A percentile compares a stretch with the other conserved stretches of the same genome.
phyloP scores from a whole-genome alignment of 2,113 vertebrate species.

The Platysteira castanea region DNA sequence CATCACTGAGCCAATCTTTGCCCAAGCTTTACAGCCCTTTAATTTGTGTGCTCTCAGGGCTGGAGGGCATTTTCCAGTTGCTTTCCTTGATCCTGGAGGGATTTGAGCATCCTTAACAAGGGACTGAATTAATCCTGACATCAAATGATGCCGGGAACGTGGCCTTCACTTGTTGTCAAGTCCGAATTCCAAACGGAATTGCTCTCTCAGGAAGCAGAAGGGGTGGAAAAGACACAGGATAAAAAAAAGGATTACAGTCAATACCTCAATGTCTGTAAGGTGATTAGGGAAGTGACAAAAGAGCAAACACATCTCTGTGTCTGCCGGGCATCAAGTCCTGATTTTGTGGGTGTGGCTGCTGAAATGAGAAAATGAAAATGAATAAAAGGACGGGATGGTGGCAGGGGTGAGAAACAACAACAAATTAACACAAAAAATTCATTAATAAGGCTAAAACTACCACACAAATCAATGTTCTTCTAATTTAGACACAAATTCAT shows the following conservation, averaged over 20 bases:
- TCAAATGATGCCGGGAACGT: neutral
- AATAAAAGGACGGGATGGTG: fast-evolving
- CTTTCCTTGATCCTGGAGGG: neutral
- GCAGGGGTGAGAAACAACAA: neutral
- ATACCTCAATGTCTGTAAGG: neutral
- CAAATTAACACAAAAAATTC: neutral
- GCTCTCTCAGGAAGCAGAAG: neutral
- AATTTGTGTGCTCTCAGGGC: conserved; percentile 7
- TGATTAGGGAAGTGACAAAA: neutral
- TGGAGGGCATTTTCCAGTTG: conserved; percentile 27
- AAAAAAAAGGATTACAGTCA: neutral
- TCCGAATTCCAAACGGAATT: neutral
- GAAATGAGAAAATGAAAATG: neutral
- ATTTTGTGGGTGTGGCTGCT: neutral
- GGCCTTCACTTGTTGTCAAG: neutral
- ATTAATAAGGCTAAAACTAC: neutral
- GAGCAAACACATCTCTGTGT: neutral
- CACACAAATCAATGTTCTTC: neutral
- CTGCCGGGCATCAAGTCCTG: neutral
- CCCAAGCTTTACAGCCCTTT: conserved; percentile 29
- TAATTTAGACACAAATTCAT: neutral
- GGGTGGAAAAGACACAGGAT: neutral
- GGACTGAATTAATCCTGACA: conserved; percentile 17
- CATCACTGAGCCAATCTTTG: conserved; percentile 65
- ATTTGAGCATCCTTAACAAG: neutral